phyloP scores from a whole-genome alignment of 1,140 invertebrate species.

The Drosophila yakuba region DNA sequence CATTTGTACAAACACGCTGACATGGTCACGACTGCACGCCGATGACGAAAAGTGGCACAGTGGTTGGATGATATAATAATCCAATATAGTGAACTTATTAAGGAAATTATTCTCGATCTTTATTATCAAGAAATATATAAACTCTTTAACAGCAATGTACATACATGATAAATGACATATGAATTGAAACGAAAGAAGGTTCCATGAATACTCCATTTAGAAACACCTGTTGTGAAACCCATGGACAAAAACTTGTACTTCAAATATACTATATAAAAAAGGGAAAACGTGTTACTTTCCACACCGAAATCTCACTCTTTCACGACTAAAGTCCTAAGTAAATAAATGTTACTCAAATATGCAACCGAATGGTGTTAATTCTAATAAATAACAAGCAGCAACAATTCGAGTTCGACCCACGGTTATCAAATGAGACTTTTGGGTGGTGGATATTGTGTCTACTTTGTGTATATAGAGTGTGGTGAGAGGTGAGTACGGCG shows the following conservation, averaged over 20 bases:
- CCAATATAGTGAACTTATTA: background rate
- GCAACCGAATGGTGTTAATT: background rate
- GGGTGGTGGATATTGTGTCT: slow-evolving; percentile 35
- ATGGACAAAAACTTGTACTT: too few species aligned
- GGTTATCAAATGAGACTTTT: slow-evolving; percentile 8
- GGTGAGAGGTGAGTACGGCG: slow-evolving; percentile 30
- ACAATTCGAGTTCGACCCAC: slow-evolving; percentile 6
- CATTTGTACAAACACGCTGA: background rate
- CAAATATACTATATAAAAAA: too few species aligned
- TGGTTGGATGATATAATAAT: background rate
- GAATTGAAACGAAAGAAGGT: too few species aligned
- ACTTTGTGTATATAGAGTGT: slow-evolving; percentile 8
- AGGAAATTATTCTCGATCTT: too few species aligned
- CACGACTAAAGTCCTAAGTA: background rate
- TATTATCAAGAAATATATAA: too few species aligned
- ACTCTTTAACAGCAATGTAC: too few species aligned
- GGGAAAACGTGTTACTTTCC: background rate
- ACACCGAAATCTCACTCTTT: background rate
- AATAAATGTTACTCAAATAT: background rate
- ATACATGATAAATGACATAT: too few species aligned
- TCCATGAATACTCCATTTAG: too few species aligned
- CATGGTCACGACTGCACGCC: slow-evolving; percentile 29
- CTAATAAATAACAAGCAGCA: background rate
- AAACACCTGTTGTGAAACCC: too few species aligned
- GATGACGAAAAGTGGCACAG: slow-evolving; percentile 8